Base-by-base conservation (phyloP, 1,140 invertebrate species). In the Mercenaria mercenaria region DNA sequence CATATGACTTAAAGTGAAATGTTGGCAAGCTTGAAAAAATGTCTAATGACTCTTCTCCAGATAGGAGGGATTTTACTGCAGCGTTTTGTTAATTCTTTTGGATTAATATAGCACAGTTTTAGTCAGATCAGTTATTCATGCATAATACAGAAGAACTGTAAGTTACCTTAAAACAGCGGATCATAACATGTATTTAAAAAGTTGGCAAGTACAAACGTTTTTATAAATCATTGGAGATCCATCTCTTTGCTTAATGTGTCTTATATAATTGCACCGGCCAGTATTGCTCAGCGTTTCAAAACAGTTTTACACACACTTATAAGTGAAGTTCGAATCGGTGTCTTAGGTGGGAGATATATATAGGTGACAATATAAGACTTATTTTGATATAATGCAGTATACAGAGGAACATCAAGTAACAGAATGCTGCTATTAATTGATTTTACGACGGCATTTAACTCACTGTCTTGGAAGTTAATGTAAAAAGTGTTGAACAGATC, bases 191-290 rank as follows among this genome's bases (percentile, higher is more conserved):
- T 32, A 39, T 89, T 20, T 79, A 74, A 32, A 88, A 82, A 47
- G 50, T 29, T 10, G 43, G 52, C 1, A 89, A 89, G 74, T 77
- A 89, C 50, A 81, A 61, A 41, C 29, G 23, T n/a, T 20, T 76
- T 41, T 47, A n/a, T 82, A 29, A 89, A 72, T 20, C 74, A 89
- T 61, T 89, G 77, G 87, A 2, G 87, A 23, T 64, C 56, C 6
- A 61, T 61, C n/a, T 61, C 56, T n/a, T 50, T 50, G 20, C 20
- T 50, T 10, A 50, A 50, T 50, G 47, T 50, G 10, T 50, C 47
- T 11, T 50, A 50, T 50, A 50, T 11, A 20, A 50, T 50, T 50
- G 59, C 74, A 3, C 64, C 85, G 4, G 32, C 56, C 32, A 56
- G 52, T 47, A 59, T 80, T 47, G 86, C 76, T n/a, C 37, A 50